Evolutionary conservation across 2,888 invertebrate species (phyloP).

Genomic region (Tribolium freemani): DNA sequence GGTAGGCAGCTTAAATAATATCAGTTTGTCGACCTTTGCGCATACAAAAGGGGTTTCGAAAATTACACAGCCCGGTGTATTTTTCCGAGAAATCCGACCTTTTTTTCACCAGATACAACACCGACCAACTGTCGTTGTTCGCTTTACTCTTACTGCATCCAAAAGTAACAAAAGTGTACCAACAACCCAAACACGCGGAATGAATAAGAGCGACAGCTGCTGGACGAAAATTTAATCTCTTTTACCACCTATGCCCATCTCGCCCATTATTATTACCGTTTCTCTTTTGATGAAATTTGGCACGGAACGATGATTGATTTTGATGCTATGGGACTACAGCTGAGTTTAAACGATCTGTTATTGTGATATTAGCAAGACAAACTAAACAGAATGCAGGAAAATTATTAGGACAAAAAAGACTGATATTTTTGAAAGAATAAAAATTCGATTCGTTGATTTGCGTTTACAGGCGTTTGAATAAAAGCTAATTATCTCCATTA

Average conservation of each 20-base stretch:
- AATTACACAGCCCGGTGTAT: conserved; percentile 44
- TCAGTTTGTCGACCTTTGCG: conserved; percentile 48
- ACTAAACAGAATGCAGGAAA: neutral
- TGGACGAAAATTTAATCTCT: conserved; percentile 32
- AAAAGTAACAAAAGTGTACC: conserved; percentile 36
- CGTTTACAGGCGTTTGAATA: neutral
- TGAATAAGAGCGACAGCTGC: conserved; percentile 32
- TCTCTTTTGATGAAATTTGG: conserved; percentile 13
- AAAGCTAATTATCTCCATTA: neutral
- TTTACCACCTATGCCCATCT: conserved; percentile 20
- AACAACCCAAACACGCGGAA: conserved; percentile 25
- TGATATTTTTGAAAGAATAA: no score
- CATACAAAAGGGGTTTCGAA: conserved; percentile 46
- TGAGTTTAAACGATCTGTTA: neutral
- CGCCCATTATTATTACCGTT: conserved; percentile 25
- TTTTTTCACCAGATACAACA: conserved; percentile 28
- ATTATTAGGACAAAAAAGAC: no score
- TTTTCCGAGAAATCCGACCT: conserved; percentile 47
- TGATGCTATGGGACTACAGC: conserved; percentile 2
- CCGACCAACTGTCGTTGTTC: conserved; percentile 37
- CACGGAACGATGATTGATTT: conserved; percentile 21
- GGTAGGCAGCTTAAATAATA: conserved; percentile 42
- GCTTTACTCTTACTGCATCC: conserved; percentile 18
- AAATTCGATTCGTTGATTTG: no score
- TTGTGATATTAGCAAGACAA: neutral